A percentile compares a stretch with the other conserved stretches of the same genome.
Conservation (phyloP, 1,140 invertebrate genomes). For the Macrobrachium nipponense region DNA sequence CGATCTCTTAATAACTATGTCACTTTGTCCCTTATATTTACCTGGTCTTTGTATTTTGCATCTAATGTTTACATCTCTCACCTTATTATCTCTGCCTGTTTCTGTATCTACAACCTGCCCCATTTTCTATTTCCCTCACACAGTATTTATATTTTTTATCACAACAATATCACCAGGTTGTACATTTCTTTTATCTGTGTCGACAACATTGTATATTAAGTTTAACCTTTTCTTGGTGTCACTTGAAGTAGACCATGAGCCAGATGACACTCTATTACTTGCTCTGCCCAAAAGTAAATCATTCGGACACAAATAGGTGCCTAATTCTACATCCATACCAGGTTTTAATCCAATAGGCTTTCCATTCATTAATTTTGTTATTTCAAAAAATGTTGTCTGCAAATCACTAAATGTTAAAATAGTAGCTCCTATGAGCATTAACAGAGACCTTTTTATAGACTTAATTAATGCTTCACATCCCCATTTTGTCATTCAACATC, state of each 20-base stretch:
- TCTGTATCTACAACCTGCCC: too few relatives aligned
- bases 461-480: slow-evolving; percentile 29
- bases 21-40: slow-evolving; percentile 26
- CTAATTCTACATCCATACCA: slow-evolving; percentile 1
- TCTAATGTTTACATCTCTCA: too few relatives aligned
- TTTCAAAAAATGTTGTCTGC: slow-evolving; percentile 31
- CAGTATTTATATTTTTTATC: too few relatives aligned
- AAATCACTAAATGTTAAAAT: slow-evolving; percentile 31
- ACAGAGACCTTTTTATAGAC: slow-evolving; percentile 26
- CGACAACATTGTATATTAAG: slow-evolving; percentile 3
- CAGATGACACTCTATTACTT: slow-evolving; percentile 9
- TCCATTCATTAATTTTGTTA: slow-evolving; percentile 39
- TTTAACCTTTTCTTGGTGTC: background rate
- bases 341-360: slow-evolving; percentile 20
- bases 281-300: slow-evolving; percentile 10
- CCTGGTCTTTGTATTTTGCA: too few relatives aligned
- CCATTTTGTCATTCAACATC: slow-evolving; percentile 35
- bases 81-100: too few relatives aligned
- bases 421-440: slow-evolving; percentile 10
- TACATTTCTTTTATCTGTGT: too few relatives aligned
- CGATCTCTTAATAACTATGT: slow-evolving; percentile 31
- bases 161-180: too few relatives aligned
- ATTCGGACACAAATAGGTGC: slow-evolving; percentile 28
- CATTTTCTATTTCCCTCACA: too few relatives aligned
- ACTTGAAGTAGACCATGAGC: background rate